Evolutionary conservation across 2,797 vertebrate genomes (phyloP).

Genomic region (Phoebastria nigripes): DNA sequence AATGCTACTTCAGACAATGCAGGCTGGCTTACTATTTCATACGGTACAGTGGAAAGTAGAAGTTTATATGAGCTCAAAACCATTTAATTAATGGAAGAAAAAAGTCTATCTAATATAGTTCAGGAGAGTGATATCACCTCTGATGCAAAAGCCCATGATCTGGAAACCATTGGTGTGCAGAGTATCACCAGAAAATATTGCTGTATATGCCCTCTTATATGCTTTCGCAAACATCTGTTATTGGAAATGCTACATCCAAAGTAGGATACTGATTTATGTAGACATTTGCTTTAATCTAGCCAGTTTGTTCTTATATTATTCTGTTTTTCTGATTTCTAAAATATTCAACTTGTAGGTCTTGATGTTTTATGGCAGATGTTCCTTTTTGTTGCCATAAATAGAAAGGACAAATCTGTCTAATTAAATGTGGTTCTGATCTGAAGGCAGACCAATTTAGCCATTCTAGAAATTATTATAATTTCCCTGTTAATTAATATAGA

Average conservation of each 20-base stretch:
- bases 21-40: rapidly evolving
- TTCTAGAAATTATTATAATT: not conserved
- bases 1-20: not conserved
- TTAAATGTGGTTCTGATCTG: not conserved
- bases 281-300: not conserved
- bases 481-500: not conserved
- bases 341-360: not conserved
- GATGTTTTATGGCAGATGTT: not conserved
- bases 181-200: not conserved
- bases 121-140: not conserved
- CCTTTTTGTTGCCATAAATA: not conserved
- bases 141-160: not conserved
- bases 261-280: rapidly evolving
- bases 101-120: not conserved
- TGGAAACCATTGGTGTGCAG: not conserved
- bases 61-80: not conserved
- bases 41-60: not conserved
- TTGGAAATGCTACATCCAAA: not conserved
- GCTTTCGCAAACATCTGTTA: not conserved
- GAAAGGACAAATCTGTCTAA: not conserved
- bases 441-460: not conserved
- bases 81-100: not conserved
- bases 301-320: not conserved
- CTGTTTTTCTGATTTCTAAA: not conserved
- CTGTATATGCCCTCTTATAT: not conserved